These are phyloP conservation scores for Pseudoatta argentina DNA, from an alignment of 1,140 invertebrate species.

Conservation along the genomic window DNA sequence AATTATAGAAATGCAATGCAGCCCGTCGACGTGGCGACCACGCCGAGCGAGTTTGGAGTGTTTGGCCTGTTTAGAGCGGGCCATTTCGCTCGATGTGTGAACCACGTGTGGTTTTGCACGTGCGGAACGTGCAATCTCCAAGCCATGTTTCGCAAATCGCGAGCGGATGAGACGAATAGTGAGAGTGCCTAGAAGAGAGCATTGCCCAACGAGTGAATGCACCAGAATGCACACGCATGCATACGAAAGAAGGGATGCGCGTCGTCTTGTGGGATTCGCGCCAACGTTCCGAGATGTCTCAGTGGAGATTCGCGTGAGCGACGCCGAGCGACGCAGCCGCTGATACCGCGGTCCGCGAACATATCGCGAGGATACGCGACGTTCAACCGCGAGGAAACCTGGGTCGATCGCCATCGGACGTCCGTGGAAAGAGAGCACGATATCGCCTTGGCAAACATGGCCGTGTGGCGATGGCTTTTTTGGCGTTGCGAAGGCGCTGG, in stretches of 20 bases:
- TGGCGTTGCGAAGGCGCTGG: constrained; percentile 26
- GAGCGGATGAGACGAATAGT: too few species aligned
- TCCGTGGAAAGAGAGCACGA: constrained; percentile 52
- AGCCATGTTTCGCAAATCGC: neutral
- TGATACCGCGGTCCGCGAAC: neutral
- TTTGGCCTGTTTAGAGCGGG: too few species aligned
- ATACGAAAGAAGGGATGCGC: neutral
- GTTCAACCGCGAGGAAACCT: neutral
- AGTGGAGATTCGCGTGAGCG: neutral
- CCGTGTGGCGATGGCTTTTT: constrained; percentile 67
- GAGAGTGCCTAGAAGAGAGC: too few species aligned
- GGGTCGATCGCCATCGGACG: constrained; percentile 36
- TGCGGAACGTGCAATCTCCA: neutral
- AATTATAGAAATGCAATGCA: neutral
- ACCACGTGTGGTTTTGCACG: constrained; percentile 17
- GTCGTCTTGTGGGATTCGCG: neutral
- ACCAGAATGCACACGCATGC: neutral
- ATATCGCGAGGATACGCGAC: too few species aligned
- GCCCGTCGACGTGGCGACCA: neutral
- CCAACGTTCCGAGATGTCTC: neutral
- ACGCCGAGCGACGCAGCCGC: neutral
- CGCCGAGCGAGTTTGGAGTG: too few species aligned
- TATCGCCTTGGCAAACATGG: constrained; percentile 72
- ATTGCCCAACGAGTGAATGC: too few species aligned
- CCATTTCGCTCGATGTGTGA: neutral